Percentiles rank a stretch among this genome's conserved stretches.
phyloP scores from a whole-genome alignment of 2,797 vertebrate species.

The Aulostomus chinensis region DNA sequence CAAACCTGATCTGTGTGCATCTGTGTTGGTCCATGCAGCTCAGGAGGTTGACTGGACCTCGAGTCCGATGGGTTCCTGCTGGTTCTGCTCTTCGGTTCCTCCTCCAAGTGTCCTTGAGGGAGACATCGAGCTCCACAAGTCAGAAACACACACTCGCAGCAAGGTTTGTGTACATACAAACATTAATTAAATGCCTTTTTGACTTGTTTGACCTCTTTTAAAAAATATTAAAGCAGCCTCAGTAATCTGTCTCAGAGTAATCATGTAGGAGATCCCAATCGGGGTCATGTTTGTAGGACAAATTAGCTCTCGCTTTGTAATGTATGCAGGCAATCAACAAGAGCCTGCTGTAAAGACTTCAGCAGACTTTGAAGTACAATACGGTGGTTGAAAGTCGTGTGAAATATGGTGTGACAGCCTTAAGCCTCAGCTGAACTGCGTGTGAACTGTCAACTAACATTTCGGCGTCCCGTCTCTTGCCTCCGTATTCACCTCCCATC shows the following conservation, averaged over 20 bases:
- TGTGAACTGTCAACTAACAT: conserved; percentile 26
- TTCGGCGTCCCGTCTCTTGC: conserved; percentile 2
- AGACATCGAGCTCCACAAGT: no score
- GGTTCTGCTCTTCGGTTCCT: conserved; percentile 22
- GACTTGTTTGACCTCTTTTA: no score
- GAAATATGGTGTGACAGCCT: conserved; percentile 32
- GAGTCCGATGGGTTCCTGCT: conserved; percentile 36
- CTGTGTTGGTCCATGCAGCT: conserved; percentile 47
- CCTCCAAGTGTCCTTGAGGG: no score
- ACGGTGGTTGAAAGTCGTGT: not conserved
- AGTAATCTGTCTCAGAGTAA: not conserved
- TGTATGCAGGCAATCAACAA: no score
- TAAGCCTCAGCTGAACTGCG: conserved; percentile 40
- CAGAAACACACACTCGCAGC: no score
- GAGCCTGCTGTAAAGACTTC: conserved; percentile 8
- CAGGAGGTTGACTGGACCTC: no score
- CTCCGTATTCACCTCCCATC: conserved; percentile 13
- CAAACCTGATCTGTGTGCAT: conserved; percentile 25
- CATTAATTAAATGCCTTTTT: no score
- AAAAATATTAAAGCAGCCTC: not conserved
- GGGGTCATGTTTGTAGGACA: conserved; percentile 9
- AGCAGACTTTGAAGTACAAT: conserved; percentile 11
- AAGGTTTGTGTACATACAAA: no score
- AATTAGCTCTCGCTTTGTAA: conserved; percentile 7
- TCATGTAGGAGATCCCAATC: no score